Conservation (phyloP, 2,113 vertebrate species). For the Ornithorhynchus anatinus region DNA sequence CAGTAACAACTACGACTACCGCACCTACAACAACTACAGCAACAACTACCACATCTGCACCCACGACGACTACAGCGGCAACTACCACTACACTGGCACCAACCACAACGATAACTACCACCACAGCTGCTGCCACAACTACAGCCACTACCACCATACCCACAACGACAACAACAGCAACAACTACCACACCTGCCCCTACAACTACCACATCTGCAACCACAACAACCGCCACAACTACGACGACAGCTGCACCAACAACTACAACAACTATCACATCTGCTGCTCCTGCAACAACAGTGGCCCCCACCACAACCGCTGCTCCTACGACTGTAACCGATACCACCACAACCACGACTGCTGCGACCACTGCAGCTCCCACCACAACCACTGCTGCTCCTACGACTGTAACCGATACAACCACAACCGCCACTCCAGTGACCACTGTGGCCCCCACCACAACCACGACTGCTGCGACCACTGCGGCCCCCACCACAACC, state of each 20-base stretch:
- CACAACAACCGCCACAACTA: background rate
- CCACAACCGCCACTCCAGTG: background rate
- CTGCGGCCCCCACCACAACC: background rate
- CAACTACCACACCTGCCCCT: background rate
- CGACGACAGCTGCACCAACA: background rate
- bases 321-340: background rate
- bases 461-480: background rate
- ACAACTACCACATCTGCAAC: too few species aligned
- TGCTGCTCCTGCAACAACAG: background rate
- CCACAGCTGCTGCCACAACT: background rate
- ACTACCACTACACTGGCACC: background rate
- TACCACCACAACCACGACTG: background rate
- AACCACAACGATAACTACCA: too few species aligned
- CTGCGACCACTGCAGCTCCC: background rate
- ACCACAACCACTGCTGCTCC: background rate
- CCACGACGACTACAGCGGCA: background rate
- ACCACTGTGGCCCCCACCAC: background rate
- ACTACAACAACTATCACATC: background rate
- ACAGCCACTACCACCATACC: background rate
- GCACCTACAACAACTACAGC: too few species aligned
- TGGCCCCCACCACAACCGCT: background rate
- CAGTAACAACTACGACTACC: background rate
- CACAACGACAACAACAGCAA: fast-evolving
- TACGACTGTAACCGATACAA: background rate
- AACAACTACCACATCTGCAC: background rate